Evolutionary conservation across 2,888 invertebrate genomes (phyloP).

Genomic region (Erannis defoliaria): DNA sequence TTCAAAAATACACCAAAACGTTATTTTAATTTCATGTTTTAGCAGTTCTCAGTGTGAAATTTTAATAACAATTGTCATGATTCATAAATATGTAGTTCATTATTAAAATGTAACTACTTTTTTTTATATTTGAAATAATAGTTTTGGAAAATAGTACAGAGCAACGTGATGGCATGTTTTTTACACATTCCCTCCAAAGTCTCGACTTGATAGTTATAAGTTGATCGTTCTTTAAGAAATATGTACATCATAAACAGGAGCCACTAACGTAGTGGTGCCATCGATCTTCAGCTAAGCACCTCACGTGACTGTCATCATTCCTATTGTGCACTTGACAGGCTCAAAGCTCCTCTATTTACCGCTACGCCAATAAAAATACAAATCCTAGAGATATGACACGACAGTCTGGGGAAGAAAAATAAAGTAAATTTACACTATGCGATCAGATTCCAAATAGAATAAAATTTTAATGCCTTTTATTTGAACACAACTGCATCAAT

Average conservation of each 20-base stretch:
- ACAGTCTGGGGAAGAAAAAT: conserved; percentile 12
- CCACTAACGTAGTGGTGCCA: background rate
- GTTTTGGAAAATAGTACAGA: too few species aligned
- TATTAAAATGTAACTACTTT: too few species aligned
- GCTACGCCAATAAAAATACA: conserved; percentile 28
- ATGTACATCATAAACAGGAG: background rate
- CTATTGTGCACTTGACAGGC: conserved; percentile 29
- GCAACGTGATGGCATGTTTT: too few species aligned
- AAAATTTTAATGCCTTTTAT: background rate
- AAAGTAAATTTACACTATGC: background rate
- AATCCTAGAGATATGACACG: conserved; percentile 32
- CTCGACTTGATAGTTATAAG: background rate
- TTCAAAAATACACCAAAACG: too few species aligned
- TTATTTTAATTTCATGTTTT: too few species aligned
- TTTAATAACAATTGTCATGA: too few species aligned
- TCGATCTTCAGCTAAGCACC: conserved; percentile 21
- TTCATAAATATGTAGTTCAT: too few species aligned
- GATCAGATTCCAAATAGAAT: background rate
- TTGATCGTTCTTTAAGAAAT: background rate
- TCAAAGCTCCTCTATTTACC: conserved; percentile 25
- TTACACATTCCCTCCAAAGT: too few species aligned
- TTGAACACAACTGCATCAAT: too few species aligned
- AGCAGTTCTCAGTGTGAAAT: too few species aligned
- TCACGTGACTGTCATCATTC: conserved; percentile 10
- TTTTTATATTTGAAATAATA: too few species aligned